A percentile compares a stretch with the other conserved stretches of the same genome.
These are phyloP conservation scores for Dynastes tityus DNA, from an alignment of 2,888 invertebrate genomes.

Conservation along the genomic window DNA sequence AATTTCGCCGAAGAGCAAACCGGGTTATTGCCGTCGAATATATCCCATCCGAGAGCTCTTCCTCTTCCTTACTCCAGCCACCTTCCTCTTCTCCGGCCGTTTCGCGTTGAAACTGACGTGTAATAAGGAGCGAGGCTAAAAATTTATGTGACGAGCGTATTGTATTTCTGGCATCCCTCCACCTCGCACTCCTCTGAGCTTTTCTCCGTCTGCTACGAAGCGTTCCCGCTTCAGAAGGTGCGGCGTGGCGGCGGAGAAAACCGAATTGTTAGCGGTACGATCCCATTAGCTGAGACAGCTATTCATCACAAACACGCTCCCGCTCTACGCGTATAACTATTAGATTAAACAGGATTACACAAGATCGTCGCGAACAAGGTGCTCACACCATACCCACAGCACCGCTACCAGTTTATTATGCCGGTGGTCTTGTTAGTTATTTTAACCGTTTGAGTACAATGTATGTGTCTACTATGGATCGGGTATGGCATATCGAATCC, in stretches of 20 bases:
- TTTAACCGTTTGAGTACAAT: constrained; percentile 16
- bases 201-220: not conserved
- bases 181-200: not conserved
- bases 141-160: constrained; percentile 51
- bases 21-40: constrained; percentile 41
- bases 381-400: no score
- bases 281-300: constrained; percentile 56
- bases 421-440: constrained; percentile 31
- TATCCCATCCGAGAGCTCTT: not conserved
- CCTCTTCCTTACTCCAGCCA: not conserved
- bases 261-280: constrained; percentile 57
- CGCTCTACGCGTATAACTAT: constrained; percentile 39
- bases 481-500: constrained; percentile 9
- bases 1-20: constrained; percentile 30
- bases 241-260: constrained; percentile 2
- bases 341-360: constrained; percentile 44
- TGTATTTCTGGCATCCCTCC: constrained; percentile 22
- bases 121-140: constrained; percentile 48
- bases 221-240: not conserved
- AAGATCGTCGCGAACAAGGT: constrained; percentile 2
- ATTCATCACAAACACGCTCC: constrained; percentile 52
- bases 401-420: constrained; percentile 26
- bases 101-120: constrained; percentile 44
- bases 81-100: not conserved
- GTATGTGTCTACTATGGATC: constrained; percentile 25